Base-by-base conservation (phyloP, 2,888 invertebrate species). In the Hydrotaea diabolus region DNA sequence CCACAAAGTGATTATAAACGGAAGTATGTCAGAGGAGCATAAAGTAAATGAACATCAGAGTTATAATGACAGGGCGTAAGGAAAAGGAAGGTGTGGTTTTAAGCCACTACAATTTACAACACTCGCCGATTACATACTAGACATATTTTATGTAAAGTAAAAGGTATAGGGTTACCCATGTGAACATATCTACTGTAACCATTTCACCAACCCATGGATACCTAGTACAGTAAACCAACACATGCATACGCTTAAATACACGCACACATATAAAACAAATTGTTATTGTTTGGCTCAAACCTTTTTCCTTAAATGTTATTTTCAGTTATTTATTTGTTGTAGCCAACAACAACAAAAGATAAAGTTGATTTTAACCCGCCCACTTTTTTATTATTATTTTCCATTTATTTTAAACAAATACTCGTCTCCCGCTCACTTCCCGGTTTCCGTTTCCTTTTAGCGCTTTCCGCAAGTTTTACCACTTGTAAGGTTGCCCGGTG, bases 1-100 rank as follows among this genome's bases (percentile, higher is more conserved):
- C 74, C 80, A 76, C 74, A 84, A 84, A 81, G 84, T 84, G 84
- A 81, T 84, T 81, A 84, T 81, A 84, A 84, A 71, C 57, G 80
- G 71, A 78, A 72, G 81, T 81, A 66, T 84, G 75, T 76, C 80
- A 53, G 76, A 72, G 66, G 11, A 73, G 13, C 2, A 39, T 36
- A 39, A 36, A 59, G 46, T 46, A 59, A 74, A 74, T 74, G 71
- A 36, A 64, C 49, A 64, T 21, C 69, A 69, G 43, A 46, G 43
- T 43, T 31, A 17, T 19, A 66, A n/a, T 2, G 62, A n/a, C 62
- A 31, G 31, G n/a, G 26, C 36, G 17, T 62, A 46, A 55, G 39
- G 66, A 31, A 7, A 7, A 4, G 9, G 46, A 11, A 69, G 31
- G 46, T 23, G 69, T 23, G 43, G 15, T 23, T 26, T 55, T 31